Conservation (phyloP, 2,888 invertebrate species). For the Noctua janthina region DNA sequence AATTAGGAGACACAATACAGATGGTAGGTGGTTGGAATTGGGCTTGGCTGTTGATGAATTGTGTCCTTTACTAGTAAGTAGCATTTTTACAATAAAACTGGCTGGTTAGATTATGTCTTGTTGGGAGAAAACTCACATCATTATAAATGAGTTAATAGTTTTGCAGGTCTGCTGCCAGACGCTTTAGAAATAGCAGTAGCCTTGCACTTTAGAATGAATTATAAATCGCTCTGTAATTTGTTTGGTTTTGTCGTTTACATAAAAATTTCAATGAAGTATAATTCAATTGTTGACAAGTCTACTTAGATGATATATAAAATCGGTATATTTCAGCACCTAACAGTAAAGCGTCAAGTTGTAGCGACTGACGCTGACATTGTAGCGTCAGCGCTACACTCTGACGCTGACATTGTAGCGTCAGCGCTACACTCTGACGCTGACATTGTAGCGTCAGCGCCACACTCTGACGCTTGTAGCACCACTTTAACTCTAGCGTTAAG, state of each 20-base stretch:
- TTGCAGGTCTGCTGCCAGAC: background rate
- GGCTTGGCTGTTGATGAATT: slow-evolving; percentile 9
- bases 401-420: slow-evolving; percentile 46
- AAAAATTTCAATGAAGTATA: background rate
- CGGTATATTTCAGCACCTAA: slow-evolving; percentile 56
- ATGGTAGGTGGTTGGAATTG: slow-evolving; percentile 12
- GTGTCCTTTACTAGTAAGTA: no score
- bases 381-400: slow-evolving; percentile 29
- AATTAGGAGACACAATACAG: slow-evolving; percentile 47
- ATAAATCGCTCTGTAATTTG: background rate
- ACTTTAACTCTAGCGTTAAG: slow-evolving; percentile 76
- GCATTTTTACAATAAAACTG: no score
- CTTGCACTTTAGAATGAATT: background rate
- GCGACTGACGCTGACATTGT: slow-evolving; percentile 38
- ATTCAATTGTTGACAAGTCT: background rate
- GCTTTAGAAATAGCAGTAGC: background rate
- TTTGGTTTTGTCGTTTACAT: background rate
- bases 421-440: slow-evolving; percentile 30
- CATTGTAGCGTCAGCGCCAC: slow-evolving; percentile 38
- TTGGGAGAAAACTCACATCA: no score
- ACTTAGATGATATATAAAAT: slow-evolving; percentile 26
- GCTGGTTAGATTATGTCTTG: no score
- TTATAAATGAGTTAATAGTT: no score
- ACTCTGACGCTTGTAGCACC: slow-evolving; percentile 70
- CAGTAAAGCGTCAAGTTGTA: slow-evolving; percentile 33